phyloP scores from a whole-genome alignment of 2,888 invertebrate species.

The Neoitamus cyanurus region DNA sequence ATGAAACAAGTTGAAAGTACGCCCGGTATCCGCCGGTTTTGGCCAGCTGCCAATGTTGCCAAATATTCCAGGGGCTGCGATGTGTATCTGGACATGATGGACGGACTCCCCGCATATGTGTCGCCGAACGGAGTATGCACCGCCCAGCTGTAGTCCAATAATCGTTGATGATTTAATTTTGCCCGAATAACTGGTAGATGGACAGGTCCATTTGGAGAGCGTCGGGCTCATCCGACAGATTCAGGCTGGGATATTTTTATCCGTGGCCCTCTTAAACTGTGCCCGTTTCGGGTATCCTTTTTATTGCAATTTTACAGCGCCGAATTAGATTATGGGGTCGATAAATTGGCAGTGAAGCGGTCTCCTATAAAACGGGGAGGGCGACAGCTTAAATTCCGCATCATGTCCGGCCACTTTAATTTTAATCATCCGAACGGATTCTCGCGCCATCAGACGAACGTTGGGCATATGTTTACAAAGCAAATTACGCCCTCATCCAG shows the following conservation, averaged over 20 bases:
- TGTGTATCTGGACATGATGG: neutral
- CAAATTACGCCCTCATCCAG: neutral
- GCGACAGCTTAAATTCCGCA: neutral
- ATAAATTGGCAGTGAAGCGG: neutral
- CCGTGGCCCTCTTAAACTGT: neutral
- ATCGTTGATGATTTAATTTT: slow-evolving; percentile 50
- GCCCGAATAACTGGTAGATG: slow-evolving; percentile 47
- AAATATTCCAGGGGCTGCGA: neutral
- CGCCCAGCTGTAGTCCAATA: slow-evolving; percentile 40
- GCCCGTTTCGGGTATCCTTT: neutral
- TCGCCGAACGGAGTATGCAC: neutral
- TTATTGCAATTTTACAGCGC: neutral
- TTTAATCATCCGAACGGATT: neutral
- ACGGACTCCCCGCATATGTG: neutral
- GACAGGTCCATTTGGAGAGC: slow-evolving; percentile 34
- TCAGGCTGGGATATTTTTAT: slow-evolving; percentile 1
- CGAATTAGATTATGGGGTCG: neutral
- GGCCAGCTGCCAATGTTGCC: slow-evolving; percentile 1
- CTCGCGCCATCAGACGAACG: neutral
- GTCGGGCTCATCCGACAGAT: neutral
- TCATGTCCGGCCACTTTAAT: neutral
- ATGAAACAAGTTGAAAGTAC: neutral
- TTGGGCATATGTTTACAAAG: neutral
- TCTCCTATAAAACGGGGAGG: neutral
- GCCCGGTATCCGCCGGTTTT: neutral